These are phyloP conservation scores for Hylaea fasciaria DNA, from an alignment of 2,888 invertebrate species.

Conservation along the genomic window DNA sequence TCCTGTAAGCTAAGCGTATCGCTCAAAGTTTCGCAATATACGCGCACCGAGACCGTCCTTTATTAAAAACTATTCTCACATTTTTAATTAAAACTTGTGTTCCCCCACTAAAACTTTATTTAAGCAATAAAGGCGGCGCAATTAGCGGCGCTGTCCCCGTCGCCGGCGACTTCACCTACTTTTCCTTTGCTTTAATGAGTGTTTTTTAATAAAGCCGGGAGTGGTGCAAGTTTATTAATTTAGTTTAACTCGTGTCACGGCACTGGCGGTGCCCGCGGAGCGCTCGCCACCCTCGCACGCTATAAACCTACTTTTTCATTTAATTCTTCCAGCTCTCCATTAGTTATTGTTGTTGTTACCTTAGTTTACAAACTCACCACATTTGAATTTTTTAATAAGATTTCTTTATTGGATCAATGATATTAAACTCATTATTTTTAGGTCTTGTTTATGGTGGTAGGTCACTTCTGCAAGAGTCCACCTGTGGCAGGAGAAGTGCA, in stretches of 20 bases:
- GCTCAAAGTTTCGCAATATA: constrained; percentile 85
- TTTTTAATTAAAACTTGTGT: constrained; percentile 86
- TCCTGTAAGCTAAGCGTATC: constrained; percentile 82
- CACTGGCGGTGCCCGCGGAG: constrained; percentile 39
- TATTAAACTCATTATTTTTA: too few species aligned
- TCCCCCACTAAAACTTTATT: constrained; percentile 85
- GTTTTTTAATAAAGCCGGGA: constrained; percentile 84
- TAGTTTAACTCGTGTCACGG: constrained; percentile 82
- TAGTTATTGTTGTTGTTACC: constrained; percentile 16
- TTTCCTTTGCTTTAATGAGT: constrained; percentile 84
- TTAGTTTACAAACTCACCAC: not conserved
- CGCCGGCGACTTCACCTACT: constrained; percentile 84
- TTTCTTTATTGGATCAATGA: not conserved
- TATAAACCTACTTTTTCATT: constrained; percentile 69
- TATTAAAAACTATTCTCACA: constrained; percentile 85
- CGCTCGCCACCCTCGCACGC: constrained; percentile 45
- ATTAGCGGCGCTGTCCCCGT: constrained; percentile 84
- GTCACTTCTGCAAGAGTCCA: too few species aligned
- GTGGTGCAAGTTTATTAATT: constrained; percentile 84
- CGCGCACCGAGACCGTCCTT: constrained; percentile 81
- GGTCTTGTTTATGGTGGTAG: too few species aligned
- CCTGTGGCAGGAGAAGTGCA: too few species aligned
- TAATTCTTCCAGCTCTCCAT: constrained; percentile 28
- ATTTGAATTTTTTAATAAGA: not conserved
- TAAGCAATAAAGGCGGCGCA: constrained; percentile 85